A percentile compares a stretch with the other conserved stretches of the same genome.
phyloP scores from a whole-genome alignment of 1,140 invertebrate genomes.

The Pogonomyrmex californicus region DNA sequence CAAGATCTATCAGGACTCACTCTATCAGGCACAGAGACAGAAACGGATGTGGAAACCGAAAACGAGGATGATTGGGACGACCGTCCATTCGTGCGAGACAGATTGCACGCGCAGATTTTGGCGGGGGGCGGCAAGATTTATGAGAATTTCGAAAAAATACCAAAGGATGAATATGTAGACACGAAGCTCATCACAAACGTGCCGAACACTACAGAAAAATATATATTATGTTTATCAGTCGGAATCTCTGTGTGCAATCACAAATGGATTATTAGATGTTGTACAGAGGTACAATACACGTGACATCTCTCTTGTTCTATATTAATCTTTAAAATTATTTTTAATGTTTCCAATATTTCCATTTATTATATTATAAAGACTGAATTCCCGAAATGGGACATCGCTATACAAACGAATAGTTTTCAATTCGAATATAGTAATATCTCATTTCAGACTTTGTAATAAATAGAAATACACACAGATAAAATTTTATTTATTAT shows the following conservation, averaged over 20 bases:
- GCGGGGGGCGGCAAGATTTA: slow-evolving; percentile 88
- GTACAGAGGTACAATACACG: slow-evolving; percentile 82
- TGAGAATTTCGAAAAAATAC: slow-evolving; percentile 88
- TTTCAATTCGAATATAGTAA: too few species aligned
- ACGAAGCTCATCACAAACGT: slow-evolving; percentile 88
- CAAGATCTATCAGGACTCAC: not conserved
- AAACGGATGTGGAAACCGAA: slow-evolving; percentile 77
- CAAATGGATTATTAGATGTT: slow-evolving; percentile 88
- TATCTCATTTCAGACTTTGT: too few species aligned
- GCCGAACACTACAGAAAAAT: slow-evolving; percentile 88
- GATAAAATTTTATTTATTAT: slow-evolving; percentile 5
- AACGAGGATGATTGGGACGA: slow-evolving; percentile 86
- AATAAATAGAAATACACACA: too few species aligned
- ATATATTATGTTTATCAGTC: slow-evolving; percentile 87
- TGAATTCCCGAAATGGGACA: too few species aligned
- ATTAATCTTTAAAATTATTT: not conserved
- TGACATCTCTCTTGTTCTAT: not conserved
- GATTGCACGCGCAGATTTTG: slow-evolving; percentile 87
- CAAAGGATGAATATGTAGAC: slow-evolving; percentile 86
- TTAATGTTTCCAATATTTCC: slow-evolving; percentile 4
- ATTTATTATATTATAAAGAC: too few species aligned
- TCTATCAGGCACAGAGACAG: not conserved
- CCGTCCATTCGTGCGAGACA: slow-evolving; percentile 87
- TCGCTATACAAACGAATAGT: too few species aligned
- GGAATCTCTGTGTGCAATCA: slow-evolving; percentile 87